Conservation (phyloP, 2,888 invertebrate genomes). For the Melanophora roralis region DNA sequence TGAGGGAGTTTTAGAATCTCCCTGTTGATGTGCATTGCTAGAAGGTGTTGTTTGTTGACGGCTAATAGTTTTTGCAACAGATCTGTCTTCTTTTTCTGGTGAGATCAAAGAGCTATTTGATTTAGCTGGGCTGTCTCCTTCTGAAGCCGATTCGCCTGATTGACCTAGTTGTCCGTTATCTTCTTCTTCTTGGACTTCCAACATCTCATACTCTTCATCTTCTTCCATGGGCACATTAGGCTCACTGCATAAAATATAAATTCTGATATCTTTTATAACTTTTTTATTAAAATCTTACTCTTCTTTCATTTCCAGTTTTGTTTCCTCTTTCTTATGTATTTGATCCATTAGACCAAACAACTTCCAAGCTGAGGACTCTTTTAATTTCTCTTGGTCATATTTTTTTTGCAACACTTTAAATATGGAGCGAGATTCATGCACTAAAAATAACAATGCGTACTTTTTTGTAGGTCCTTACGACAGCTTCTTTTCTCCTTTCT, state of each 20-base stretch:
- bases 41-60: slow-evolving; percentile 20
- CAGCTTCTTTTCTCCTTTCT: too few species aligned
- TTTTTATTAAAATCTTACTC: slow-evolving; percentile 67
- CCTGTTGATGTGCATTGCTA: background rate
- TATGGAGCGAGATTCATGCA: slow-evolving; percentile 75
- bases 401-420: slow-evolving; percentile 76
- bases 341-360: slow-evolving; percentile 73
- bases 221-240: slow-evolving; percentile 68
- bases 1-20: slow-evolving; percentile 29
- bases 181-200: slow-evolving; percentile 75
- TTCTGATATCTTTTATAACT: background rate
- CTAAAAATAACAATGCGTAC: slow-evolving; percentile 64
- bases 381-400: slow-evolving; percentile 74
- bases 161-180: slow-evolving; percentile 62
- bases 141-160: slow-evolving; percentile 68
- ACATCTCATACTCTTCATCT: slow-evolving; percentile 75
- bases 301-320: slow-evolving; percentile 65
- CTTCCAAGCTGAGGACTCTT: slow-evolving; percentile 74
- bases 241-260: slow-evolving; percentile 64
- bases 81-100: slow-evolving; percentile 71
- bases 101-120: slow-evolving; percentile 66
- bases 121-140: slow-evolving; percentile 72
- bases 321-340: slow-evolving; percentile 68
- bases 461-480: too few species aligned
- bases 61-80: slow-evolving; percentile 42